Conservation (phyloP, 2,113 vertebrate species). For the Hoplias malabaricus region DNA sequence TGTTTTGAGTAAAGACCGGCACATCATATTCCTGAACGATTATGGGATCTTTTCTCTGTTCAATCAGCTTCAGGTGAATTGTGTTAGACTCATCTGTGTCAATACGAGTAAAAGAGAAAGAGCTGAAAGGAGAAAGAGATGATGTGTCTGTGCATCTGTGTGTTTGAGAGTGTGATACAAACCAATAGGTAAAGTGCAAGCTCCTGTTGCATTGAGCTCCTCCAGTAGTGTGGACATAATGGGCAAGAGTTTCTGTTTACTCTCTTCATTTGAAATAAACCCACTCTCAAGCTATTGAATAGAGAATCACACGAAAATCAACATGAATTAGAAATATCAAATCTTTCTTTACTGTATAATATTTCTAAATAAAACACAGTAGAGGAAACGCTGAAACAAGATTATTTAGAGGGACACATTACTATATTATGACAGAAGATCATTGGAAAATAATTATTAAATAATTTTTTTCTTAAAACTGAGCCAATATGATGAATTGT, state of each 20-base stretch:
- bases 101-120: background rate
- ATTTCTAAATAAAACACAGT: too few relatives aligned
- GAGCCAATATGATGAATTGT: too few relatives aligned
- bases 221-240: constrained; percentile 96
- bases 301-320: background rate
- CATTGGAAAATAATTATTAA: too few relatives aligned
- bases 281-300: constrained; percentile 87
- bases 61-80: constrained; percentile 93
- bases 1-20: constrained; percentile 90
- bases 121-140: background rate
- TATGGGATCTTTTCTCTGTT: constrained; percentile 85
- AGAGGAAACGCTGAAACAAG: too few relatives aligned
- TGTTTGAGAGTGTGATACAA: constrained; percentile 31
- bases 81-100: constrained; percentile 92
- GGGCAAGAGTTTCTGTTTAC: constrained; percentile 93
- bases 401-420: too few relatives aligned
- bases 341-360: too few relatives aligned
- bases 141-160: background rate
- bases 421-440: too few relatives aligned
- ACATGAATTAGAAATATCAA: too few relatives aligned
- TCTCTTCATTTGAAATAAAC: constrained; percentile 95
- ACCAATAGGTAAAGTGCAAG: constrained; percentile 93
- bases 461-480: too few relatives aligned
- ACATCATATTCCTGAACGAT: constrained; percentile 95
- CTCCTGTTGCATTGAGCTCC: constrained; percentile 91